Evolutionary conservation across 53 echinoderm and acorn worm genomes (phyloP).

Genomic region (Crossaster papposus): DNA sequence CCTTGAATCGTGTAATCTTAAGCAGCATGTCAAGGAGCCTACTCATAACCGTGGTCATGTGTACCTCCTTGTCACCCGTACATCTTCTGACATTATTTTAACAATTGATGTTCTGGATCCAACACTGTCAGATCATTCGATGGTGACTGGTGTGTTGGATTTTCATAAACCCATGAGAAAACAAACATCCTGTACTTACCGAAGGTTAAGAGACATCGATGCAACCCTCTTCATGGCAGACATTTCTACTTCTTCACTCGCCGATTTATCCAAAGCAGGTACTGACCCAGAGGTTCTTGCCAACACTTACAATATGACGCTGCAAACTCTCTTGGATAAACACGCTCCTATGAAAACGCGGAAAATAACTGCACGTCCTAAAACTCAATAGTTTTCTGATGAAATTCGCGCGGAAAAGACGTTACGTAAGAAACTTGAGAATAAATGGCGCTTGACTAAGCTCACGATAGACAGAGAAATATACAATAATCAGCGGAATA

Average conservation of each 20-base stretch:
- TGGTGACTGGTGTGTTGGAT: conserved; percentile 4
- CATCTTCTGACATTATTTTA: not conserved
- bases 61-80: not conserved
- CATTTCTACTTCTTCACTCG: conserved; percentile 2
- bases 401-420: conserved; percentile 5
- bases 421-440: conserved; percentile 9
- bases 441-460: conserved; percentile 5
- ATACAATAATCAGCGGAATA: conserved; percentile 30
- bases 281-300: not conserved
- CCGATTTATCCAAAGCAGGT: not conserved
- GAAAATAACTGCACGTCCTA: no score
- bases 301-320: not conserved
- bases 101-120: conserved; percentile 5
- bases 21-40: conserved; percentile 2
- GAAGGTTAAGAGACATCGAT: no score
- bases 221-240: not conserved
- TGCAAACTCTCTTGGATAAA: conserved; percentile 24
- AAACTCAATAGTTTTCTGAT: conserved; percentile 34
- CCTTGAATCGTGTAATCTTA: no score
- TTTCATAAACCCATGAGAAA: no score
- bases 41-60: conserved; percentile 27
- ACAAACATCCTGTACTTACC: no score
- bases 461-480: conserved; percentile 15
- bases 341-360: no score
- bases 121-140: conserved; percentile 1